Conservation (phyloP, 2,797 vertebrate genomes). For the Rhinatrema bivittatum region DNA sequence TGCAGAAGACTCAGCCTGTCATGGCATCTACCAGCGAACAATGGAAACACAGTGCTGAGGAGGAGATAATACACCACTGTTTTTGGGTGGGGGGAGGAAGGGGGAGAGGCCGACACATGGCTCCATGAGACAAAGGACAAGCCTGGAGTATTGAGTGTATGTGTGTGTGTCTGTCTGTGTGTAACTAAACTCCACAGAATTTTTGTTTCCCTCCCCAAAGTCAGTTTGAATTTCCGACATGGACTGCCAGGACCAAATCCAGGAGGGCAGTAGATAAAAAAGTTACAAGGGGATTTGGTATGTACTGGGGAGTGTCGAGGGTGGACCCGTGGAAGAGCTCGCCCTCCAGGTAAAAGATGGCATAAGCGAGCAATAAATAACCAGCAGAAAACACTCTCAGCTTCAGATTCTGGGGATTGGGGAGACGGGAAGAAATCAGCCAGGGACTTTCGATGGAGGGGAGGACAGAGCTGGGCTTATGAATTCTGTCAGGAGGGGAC, state of each 20-base stretch:
- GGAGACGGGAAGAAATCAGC: no score
- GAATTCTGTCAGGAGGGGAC: no score
- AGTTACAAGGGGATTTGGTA: background rate
- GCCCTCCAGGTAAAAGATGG: no score
- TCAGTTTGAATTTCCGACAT: background rate
- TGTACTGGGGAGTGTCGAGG: no score
- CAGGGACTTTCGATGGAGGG: no score
- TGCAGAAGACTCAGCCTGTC: background rate
- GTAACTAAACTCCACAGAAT: background rate
- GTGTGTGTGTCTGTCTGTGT: background rate
- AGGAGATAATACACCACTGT: background rate
- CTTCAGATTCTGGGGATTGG: no score
- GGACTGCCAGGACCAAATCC: background rate
- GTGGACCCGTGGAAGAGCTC: no score
- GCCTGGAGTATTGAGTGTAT: accelerated
- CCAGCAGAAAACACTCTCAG: no score
- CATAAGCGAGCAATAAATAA: no score
- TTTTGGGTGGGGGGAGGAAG: no score
- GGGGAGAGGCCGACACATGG: background rate
- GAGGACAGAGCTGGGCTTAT: no score
- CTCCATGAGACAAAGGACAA: background rate
- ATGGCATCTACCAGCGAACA: background rate
- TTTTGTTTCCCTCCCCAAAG: background rate
- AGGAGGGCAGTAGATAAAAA: background rate
- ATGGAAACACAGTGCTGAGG: no score